Conservation (phyloP, 2,888 invertebrate species). For the Lasiommata megera region DNA sequence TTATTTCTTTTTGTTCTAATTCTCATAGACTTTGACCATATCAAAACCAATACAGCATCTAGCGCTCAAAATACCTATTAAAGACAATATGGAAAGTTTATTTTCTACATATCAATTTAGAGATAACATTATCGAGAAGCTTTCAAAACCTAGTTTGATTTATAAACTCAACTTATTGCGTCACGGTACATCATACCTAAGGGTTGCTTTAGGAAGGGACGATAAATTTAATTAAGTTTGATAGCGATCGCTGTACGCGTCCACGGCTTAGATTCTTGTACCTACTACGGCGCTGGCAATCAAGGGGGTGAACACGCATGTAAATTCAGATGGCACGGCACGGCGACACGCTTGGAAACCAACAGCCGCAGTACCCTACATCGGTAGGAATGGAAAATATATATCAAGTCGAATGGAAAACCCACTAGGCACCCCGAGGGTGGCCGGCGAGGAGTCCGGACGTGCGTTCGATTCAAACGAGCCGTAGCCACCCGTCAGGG, state of each 20-base stretch:
- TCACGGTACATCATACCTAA: neutral
- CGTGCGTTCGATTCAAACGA: constrained; percentile 80
- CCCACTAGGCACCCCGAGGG: constrained; percentile 74
- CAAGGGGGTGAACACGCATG: constrained; percentile 53
- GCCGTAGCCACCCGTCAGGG: constrained; percentile 57
- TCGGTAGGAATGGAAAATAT: constrained; percentile 79
- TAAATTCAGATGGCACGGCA: constrained; percentile 59
- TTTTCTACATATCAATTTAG: no score
- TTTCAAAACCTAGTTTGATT: no score
- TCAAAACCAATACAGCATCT: no score
- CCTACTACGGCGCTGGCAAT: constrained; percentile 31
- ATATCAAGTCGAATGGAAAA: constrained; percentile 79
- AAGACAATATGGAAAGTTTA: no score
- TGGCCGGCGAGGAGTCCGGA: constrained; percentile 55
- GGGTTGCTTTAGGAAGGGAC: neutral
- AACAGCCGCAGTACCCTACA: constrained; percentile 67
- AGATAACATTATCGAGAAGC: no score
- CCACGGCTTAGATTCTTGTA: constrained; percentile 8
- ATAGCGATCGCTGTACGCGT: neutral
- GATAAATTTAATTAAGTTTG: constrained; percentile 3
- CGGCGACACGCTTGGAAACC: constrained; percentile 54
- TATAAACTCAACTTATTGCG: no score
- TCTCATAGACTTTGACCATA: no score
- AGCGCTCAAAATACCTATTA: no score
- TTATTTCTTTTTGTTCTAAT: no score